phyloP scores from a whole-genome alignment of 2,888 invertebrate species.

The Fabriciana adippe region DNA sequence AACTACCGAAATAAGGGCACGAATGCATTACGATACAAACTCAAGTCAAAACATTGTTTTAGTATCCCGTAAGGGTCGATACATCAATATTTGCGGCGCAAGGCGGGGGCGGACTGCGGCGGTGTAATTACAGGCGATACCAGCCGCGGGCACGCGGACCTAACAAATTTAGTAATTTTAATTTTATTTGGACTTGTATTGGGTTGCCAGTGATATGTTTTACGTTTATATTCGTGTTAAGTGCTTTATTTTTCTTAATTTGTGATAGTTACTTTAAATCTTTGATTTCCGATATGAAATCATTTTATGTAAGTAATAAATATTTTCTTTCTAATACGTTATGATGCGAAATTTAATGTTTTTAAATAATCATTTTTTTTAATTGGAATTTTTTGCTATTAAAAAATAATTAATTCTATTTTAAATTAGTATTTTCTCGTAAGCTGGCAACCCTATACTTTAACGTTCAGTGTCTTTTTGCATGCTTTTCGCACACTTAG shows the following conservation, averaged over 20 bases:
- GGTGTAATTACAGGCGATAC: constrained; percentile 72
- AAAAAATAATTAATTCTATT: background rate
- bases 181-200: constrained; percentile 74
- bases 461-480: constrained; percentile 19
- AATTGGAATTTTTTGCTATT: too few species aligned
- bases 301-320: too few species aligned
- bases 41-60: constrained; percentile 44
- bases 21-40: constrained; percentile 40
- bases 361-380: too few species aligned
- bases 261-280: too few species aligned
- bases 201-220: constrained; percentile 34
- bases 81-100: constrained; percentile 64
- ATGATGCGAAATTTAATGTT: too few species aligned
- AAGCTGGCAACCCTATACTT: constrained; percentile 25
- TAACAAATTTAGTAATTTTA: constrained; percentile 77
- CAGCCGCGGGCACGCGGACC: constrained; percentile 66
- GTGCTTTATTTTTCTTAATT: too few species aligned
- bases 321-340: too few species aligned
- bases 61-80: constrained; percentile 62
- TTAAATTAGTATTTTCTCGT: background rate
- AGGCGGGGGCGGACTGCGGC: constrained; percentile 63
- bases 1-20: constrained; percentile 37
- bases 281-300: too few species aligned
- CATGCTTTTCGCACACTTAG: constrained; percentile 36
- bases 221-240: constrained; percentile 28